Evolutionary conservation across 2,888 invertebrate genomes (phyloP).

Genomic region (Papilio elwesi): DNA sequence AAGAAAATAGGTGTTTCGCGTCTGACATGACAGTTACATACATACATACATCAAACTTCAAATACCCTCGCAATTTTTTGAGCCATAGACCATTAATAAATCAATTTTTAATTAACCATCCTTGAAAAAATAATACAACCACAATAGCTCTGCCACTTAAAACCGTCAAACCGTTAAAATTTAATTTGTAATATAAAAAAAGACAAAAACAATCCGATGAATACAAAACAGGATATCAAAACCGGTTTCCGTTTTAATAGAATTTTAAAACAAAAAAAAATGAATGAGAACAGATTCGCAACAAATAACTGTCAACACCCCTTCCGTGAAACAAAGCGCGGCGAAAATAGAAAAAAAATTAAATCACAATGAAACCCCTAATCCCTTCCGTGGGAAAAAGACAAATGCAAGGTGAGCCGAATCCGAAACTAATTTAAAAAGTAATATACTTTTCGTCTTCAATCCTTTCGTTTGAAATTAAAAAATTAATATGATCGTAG

Average conservation of each 20-base stretch:
- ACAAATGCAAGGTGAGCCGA: slow-evolving; percentile 81
- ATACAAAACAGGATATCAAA: slow-evolving; percentile 72
- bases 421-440: slow-evolving; percentile 83
- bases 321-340: slow-evolving; percentile 79
- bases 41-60: too few species aligned
- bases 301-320: slow-evolving; percentile 85
- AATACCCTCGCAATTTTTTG: too few species aligned
- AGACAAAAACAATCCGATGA: slow-evolving; percentile 59
- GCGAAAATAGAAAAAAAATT: slow-evolving; percentile 74
- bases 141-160: slow-evolving; percentile 73
- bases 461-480: slow-evolving; percentile 57
- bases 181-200: slow-evolving; percentile 65
- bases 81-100: slow-evolving; percentile 69
- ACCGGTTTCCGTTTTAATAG: slow-evolving; percentile 79
- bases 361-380: slow-evolving; percentile 74
- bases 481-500: slow-evolving; percentile 45
- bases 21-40: too few species aligned
- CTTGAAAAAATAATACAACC: slow-evolving; percentile 65
- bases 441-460: slow-evolving; percentile 77
- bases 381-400: slow-evolving; percentile 81
- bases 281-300: slow-evolving; percentile 74
- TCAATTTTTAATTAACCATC: slow-evolving; percentile 81
- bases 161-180: slow-evolving; percentile 80
- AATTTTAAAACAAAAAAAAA: slow-evolving; percentile 72
- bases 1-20: too few species aligned